Evolutionary conservation across 2,113 vertebrate genomes (phyloP).

Genomic region (Chloroceryle aenea): DNA sequence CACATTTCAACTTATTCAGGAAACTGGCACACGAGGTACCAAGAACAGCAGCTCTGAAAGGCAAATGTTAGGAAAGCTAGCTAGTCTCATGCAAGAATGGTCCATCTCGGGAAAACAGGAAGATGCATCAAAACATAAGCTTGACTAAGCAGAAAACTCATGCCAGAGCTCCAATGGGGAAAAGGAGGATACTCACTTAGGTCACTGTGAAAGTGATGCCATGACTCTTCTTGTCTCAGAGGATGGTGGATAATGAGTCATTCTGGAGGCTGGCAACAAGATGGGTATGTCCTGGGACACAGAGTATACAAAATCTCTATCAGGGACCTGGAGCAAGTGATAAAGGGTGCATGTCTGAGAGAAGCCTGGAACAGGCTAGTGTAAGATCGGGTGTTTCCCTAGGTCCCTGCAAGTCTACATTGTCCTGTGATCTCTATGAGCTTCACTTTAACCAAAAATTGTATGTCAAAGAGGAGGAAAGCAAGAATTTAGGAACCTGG

Average conservation of each 20-base stretch:
- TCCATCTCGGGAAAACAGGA: not conserved
- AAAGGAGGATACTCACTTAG: not conserved
- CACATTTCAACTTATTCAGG: not conserved
- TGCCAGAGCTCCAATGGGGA: not conserved
- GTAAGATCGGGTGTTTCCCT: not conserved
- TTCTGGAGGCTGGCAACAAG: not conserved
- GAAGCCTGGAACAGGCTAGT: not conserved
- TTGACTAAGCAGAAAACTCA: not conserved
- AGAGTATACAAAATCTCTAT: not conserved
- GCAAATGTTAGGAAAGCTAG: not conserved
- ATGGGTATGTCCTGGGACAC: not conserved
- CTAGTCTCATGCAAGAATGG: not conserved
- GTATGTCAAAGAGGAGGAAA: not conserved
- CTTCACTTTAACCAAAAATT: not conserved
- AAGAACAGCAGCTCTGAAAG: not conserved
- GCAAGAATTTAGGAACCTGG: not conserved
- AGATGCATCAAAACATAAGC: not conserved
- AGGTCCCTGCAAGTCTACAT: fast-evolving
- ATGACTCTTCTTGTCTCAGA: not conserved
- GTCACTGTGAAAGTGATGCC: not conserved
- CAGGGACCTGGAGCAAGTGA: not conserved
- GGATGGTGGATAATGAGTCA: not conserved
- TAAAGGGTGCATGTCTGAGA: not conserved
- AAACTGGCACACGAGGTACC: not conserved
- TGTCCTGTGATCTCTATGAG: not conserved